Evolutionary conservation across 2,888 invertebrate species (phyloP).

Genomic region (Caenorhabditis sp.): DNA sequence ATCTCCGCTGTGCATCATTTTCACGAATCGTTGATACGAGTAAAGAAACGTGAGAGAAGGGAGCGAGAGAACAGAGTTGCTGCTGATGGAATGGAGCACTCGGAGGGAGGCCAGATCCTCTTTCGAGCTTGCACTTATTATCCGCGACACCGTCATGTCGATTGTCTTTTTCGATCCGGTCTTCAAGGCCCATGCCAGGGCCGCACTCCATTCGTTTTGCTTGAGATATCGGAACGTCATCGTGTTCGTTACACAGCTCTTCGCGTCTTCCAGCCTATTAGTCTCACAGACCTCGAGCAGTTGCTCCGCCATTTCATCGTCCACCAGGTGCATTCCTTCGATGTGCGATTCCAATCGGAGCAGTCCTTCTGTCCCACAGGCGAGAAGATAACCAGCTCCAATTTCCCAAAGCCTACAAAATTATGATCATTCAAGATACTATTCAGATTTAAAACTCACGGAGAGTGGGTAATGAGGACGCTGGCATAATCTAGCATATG

Average conservation of each 20-base stretch:
- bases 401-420: constrained; percentile 67
- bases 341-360: constrained; percentile 59
- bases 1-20: constrained; percentile 57
- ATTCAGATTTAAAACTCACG: constrained; percentile 12
- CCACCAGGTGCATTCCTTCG: constrained; percentile 54
- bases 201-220: constrained; percentile 56
- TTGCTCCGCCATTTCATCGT: constrained; percentile 62
- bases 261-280: constrained; percentile 53
- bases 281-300: constrained; percentile 49
- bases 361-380: constrained; percentile 57
- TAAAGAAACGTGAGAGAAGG: constrained; percentile 60
- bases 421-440: background rate
- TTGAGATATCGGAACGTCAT: constrained; percentile 62
- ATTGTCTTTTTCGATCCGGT: constrained; percentile 56
- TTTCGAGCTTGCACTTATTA: constrained; percentile 42
- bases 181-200: constrained; percentile 63
- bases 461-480: constrained; percentile 48
- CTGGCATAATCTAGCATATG: constrained; percentile 57
- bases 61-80: constrained; percentile 39
- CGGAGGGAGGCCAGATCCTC: constrained; percentile 50
- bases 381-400: constrained; percentile 57
- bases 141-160: constrained; percentile 58
- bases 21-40: constrained; percentile 57
- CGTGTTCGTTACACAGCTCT: constrained; percentile 61
- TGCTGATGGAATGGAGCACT: constrained; percentile 25